phyloP scores from a whole-genome alignment of 2,888 invertebrate species.

The Papilio gigon region DNA sequence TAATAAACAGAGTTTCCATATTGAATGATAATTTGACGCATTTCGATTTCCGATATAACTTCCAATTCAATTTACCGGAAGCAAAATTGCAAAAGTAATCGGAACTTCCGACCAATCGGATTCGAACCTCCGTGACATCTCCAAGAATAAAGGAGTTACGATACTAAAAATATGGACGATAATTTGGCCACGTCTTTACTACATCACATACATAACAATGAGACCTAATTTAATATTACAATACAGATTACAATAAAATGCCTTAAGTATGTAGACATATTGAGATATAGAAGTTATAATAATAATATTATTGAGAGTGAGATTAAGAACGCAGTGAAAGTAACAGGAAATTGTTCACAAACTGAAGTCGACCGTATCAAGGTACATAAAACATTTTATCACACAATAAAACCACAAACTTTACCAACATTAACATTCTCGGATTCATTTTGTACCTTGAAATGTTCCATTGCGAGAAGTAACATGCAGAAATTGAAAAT shows the following conservation, averaged over 20 bases:
- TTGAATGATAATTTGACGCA: too few relatives aligned
- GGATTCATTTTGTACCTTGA: conserved; percentile 29
- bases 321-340: conserved; percentile 2
- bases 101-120: too few relatives aligned
- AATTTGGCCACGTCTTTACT: conserved; percentile 77
- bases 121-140: too few relatives aligned
- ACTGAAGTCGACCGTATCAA: conserved; percentile 10
- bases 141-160: conserved; percentile 47
- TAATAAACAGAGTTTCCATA: too few relatives aligned
- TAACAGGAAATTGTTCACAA: conserved; percentile 16
- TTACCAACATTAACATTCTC: not conserved
- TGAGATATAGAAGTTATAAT: not conserved
- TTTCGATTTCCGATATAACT: too few relatives aligned
- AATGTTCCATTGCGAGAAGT: not conserved
- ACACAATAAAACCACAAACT: conserved; percentile 21
- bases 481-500: conserved; percentile 18
- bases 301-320: not conserved
- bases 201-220: conserved; percentile 33
- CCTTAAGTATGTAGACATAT: conserved; percentile 3
- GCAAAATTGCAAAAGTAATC: too few relatives aligned
- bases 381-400: conserved; percentile 28
- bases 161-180: conserved; percentile 68
- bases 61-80: too few relatives aligned
- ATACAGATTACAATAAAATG: conserved; percentile 26
- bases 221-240: conserved; percentile 20